Conservation (phyloP, 2,797 vertebrate species). For the Gymnodraco acuticeps region DNA sequence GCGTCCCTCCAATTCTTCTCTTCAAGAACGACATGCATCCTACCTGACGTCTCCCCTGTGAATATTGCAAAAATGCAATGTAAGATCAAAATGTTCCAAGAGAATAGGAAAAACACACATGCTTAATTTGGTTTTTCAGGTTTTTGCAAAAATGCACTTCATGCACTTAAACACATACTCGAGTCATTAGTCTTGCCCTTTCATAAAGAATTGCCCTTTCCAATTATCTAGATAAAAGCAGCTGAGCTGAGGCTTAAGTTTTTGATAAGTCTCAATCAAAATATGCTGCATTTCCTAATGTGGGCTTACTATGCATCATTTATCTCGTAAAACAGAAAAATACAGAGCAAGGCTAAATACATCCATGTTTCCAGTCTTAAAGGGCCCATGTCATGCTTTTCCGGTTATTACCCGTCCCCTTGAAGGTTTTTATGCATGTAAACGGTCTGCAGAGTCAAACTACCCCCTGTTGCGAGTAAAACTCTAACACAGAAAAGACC, state of each 20-base stretch:
- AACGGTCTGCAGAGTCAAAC: too few relatives aligned
- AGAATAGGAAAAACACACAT: background rate
- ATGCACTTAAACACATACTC: background rate
- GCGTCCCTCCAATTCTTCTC: conserved; percentile 10
- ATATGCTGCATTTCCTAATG: too few relatives aligned
- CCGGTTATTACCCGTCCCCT: too few relatives aligned
- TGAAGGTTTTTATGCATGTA: too few relatives aligned
- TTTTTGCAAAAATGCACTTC: background rate
- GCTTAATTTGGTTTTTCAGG: background rate
- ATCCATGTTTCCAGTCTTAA: too few relatives aligned
- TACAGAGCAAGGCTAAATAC: too few relatives aligned
- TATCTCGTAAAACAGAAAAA: too few relatives aligned
- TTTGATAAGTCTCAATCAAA: too few relatives aligned
- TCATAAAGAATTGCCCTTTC: background rate
- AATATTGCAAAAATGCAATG: conserved; percentile 3
- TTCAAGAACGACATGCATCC: background rate
- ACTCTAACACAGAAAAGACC: too few relatives aligned
- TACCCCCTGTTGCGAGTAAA: too few relatives aligned
- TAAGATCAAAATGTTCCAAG: background rate
- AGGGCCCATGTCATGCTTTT: too few relatives aligned
- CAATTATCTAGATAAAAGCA: background rate
- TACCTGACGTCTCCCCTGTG: background rate
- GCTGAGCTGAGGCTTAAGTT: background rate
- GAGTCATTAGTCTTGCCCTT: background rate
- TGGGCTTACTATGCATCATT: background rate